A percentile compares a stretch with the other conserved stretches of the same genome.
These are phyloP conservation scores for Echeneis naucrates DNA, from an alignment of 2,797 vertebrate species.

Conservation along the genomic window DNA sequence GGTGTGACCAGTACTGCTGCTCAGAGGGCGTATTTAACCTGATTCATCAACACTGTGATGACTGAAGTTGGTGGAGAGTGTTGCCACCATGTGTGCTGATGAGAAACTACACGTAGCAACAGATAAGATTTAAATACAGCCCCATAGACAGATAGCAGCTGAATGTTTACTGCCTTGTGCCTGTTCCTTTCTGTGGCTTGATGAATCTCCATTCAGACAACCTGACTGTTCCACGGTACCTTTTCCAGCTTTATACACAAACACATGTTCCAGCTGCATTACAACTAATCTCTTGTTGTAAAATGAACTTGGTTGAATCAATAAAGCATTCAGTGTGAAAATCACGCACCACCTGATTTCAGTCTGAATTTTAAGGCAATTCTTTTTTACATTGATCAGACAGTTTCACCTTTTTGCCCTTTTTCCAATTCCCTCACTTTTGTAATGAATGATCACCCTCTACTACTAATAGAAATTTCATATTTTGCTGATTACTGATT, in stretches of 20 bases:
- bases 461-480: no score
- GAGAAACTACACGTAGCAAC: no score
- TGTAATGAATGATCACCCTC: no score
- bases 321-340: conserved; percentile 56
- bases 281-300: conserved; percentile 7
- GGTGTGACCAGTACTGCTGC: no score
- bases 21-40: no score
- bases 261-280: conserved; percentile 29
- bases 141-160: conserved; percentile 32
- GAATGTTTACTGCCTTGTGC: conserved; percentile 57
- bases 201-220: conserved; percentile 11
- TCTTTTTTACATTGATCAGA: neutral
- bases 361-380: neutral
- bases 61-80: no score
- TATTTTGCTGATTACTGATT: neutral
- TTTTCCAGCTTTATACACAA: conserved; percentile 16
- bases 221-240: conserved; percentile 23
- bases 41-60: no score
- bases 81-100: no score
- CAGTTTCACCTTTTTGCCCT: no score
- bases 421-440: neutral
- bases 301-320: conserved; percentile 28
- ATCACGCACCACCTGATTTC: neutral
- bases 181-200: conserved; percentile 30
- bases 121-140: no score